phyloP scores from a whole-genome alignment of 2,888 invertebrate species.

The Pseudococcus viburni region DNA sequence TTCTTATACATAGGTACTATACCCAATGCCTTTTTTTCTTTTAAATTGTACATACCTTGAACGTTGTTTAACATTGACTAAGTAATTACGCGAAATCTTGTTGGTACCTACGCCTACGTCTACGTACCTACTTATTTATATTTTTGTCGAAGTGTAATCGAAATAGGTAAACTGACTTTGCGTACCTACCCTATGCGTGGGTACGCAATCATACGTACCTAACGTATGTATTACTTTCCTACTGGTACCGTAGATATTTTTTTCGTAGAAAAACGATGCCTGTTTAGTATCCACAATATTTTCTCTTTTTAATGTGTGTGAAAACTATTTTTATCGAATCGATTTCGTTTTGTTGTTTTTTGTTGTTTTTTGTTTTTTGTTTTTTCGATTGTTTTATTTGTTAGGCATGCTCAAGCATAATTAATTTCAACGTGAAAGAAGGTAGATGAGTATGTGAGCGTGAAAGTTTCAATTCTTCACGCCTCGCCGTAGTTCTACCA shows the following conservation, averaged over 20 bases:
- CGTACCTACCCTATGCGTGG: not conserved
- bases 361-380: not conserved
- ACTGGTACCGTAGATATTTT: not conserved
- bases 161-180: not conserved
- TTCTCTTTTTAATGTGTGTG: not conserved
- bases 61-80: not conserved
- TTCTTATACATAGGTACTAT: not conserved
- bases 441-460: not conserved
- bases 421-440: conserved; percentile 21
- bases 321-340: not conserved
- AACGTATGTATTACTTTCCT: not conserved
- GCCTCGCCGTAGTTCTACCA: conserved; percentile 13
- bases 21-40: not conserved
- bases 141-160: not conserved
- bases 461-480: conserved; percentile 15
- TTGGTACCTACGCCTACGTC: not conserved
- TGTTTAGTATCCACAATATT: not conserved
- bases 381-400: conserved; percentile 16
- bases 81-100: not conserved
- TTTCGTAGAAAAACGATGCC: not conserved
- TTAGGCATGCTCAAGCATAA: conserved; percentile 40
- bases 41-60: conserved; percentile 2
- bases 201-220: no score
- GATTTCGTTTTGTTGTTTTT: not conserved
- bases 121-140: no score